phyloP scores from a whole-genome alignment of 2,888 invertebrate species.

The Tanypteryx hageni region DNA sequence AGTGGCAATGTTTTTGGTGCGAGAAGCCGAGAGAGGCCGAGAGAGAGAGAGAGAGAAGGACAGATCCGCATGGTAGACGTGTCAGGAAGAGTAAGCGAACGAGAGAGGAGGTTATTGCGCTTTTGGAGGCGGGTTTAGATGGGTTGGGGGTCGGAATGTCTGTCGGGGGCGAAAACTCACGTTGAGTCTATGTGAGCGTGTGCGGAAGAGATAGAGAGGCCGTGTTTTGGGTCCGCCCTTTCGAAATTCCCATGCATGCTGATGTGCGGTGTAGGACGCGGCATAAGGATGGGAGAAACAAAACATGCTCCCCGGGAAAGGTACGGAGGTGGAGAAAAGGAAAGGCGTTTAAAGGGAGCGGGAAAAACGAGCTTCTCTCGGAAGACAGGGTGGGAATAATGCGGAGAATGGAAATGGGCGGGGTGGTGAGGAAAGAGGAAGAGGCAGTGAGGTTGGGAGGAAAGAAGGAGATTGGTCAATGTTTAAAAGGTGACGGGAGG shows the following conservation, averaged over 20 bases:
- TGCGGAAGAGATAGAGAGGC: not conserved
- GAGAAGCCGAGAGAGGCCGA: not conserved
- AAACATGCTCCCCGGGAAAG: not conserved
- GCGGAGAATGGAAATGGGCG: not conserved
- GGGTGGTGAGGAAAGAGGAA: too few relatives aligned
- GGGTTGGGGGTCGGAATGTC: not conserved
- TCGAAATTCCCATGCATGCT: too few relatives aligned
- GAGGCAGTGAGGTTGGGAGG: not conserved
- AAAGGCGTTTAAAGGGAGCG: not conserved
- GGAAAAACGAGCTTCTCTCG: not conserved
- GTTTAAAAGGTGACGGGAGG: too few relatives aligned
- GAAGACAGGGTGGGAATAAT: not conserved
- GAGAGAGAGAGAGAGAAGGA: not conserved
- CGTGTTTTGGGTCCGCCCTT: too few relatives aligned
- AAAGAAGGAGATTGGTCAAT: not conserved
- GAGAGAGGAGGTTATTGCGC: not conserved
- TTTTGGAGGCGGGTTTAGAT: not conserved
- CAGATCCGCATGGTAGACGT: not conserved
- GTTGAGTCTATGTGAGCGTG: not conserved
- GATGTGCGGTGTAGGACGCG: too few relatives aligned
- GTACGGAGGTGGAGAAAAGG: not conserved
- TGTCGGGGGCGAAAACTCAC: not conserved
- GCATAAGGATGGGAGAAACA: not conserved
- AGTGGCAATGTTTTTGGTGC: not conserved
- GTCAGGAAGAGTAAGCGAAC: not conserved